A percentile compares a stretch with the other conserved stretches of the same genome.
These are phyloP conservation scores for Epinephelus coioides DNA, from an alignment of 2,797 vertebrate genomes.

Conservation along the genomic window DNA sequence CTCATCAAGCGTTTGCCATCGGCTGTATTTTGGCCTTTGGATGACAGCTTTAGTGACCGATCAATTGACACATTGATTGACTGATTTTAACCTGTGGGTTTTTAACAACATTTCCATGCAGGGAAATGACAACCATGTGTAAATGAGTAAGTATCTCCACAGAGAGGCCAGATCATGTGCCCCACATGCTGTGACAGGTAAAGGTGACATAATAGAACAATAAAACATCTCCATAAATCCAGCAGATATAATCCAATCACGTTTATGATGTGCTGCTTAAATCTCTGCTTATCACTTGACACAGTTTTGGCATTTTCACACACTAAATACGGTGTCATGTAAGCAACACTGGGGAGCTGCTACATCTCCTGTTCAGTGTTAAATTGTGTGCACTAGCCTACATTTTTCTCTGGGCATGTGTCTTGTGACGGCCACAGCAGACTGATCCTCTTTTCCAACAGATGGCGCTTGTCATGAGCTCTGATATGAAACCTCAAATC, in stretches of 20 bases:
- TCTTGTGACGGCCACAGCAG: conserved; percentile 16
- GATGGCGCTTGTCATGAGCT: conserved; percentile 90
- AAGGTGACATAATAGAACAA: conserved; percentile 27
- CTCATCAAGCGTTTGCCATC: neutral
- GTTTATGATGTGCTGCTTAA: conserved; percentile 17
- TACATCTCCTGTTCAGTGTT: neutral
- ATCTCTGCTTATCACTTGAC: conserved; percentile 23
- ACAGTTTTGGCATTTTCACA: conserved; percentile 1
- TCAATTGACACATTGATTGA: neutral
- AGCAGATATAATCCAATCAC: conserved; percentile 11
- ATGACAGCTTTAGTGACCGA: neutral
- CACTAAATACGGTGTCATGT: neutral
- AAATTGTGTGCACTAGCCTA: conserved; percentile 4
- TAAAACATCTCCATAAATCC: conserved; percentile 43
- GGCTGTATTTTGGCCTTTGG: neutral
- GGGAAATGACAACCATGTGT: neutral
- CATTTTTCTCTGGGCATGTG: conserved; percentile 5
- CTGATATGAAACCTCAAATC: conserved; percentile 73
- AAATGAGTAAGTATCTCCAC: neutral
- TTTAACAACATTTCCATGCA: neutral
- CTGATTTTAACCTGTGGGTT: neutral
- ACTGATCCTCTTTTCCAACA: conserved; percentile 82
- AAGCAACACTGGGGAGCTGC: neutral
- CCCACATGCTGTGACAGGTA: conserved; percentile 11
- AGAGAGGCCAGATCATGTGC: conserved; percentile 1